These are phyloP conservation scores for Peromyscus maniculatus DNA, from an alignment of 2,113 vertebrate genomes.

Conservation along the genomic window DNA sequence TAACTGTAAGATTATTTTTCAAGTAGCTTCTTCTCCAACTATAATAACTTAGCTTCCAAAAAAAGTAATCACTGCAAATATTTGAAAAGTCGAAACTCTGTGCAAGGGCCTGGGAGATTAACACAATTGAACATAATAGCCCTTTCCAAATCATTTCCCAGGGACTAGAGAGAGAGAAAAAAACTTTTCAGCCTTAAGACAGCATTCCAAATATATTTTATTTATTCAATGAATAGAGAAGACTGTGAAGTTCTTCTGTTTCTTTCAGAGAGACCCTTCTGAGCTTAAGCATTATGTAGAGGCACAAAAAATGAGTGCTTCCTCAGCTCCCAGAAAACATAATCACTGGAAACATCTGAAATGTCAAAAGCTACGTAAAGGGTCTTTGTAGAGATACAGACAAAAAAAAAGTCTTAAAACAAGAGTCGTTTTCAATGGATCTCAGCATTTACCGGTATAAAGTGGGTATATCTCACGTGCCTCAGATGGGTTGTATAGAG, in stretches of 20 bases:
- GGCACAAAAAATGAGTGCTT: conserved; percentile 62
- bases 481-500: fast-evolving
- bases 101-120: conserved; percentile 63
- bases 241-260: conserved; percentile 64
- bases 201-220: conserved; percentile 70
- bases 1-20: conserved; percentile 68
- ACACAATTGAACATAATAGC: conserved; percentile 75
- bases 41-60: conserved; percentile 70
- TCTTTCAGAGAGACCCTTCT: conserved; percentile 61
- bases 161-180: conserved; percentile 26
- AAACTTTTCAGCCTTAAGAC: conserved; percentile 40
- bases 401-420: conserved; percentile 31
- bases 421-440: conserved; percentile 6
- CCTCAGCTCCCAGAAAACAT: conserved; percentile 48
- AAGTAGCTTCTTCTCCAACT: conserved; percentile 73
- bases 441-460: conserved; percentile 14
- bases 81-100: conserved; percentile 76
- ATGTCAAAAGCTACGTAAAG: conserved; percentile 67
- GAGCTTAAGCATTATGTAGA: conserved; percentile 44
- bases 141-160: conserved; percentile 68
- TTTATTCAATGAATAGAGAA: conserved; percentile 74
- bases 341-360: conserved; percentile 52
- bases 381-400: conserved; percentile 47
- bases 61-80: conserved; percentile 73
- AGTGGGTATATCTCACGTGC: neutral